A percentile compares a stretch with the other conserved stretches of the same genome.
phyloP scores from a whole-genome alignment of 2,797 vertebrate genomes.

The Sebastolobus altivelis region DNA sequence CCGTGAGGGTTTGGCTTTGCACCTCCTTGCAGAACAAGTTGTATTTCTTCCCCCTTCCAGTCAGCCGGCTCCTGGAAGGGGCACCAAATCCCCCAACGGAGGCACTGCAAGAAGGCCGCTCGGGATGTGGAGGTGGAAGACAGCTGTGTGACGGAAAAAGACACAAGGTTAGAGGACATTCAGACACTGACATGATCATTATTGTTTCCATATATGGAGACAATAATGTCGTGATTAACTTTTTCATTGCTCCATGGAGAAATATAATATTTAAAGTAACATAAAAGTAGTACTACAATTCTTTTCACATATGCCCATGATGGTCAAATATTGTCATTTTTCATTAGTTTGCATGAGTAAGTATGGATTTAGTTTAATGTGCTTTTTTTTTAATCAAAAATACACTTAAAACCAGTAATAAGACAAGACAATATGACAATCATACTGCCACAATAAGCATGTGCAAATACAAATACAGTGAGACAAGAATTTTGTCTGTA shows the following conservation, averaged over 20 bases:
- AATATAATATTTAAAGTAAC: neutral
- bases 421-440: neutral
- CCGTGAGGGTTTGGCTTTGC: conserved; percentile 84
- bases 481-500: neutral
- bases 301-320: neutral
- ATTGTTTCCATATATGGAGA: neutral
- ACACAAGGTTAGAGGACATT: conserved; percentile 16
- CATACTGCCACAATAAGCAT: neutral
- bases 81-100: conserved; percentile 92
- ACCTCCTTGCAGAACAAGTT: conserved; percentile 88
- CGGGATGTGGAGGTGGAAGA: conserved; percentile 68
- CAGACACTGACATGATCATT: neutral
- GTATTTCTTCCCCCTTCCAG: conserved; percentile 73
- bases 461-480: neutral
- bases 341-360: neutral
- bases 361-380: neutral
- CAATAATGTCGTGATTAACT: neutral
- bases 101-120: conserved; percentile 86
- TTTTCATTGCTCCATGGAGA: neutral
- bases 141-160: conserved; percentile 76
- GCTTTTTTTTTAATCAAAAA: neutral
- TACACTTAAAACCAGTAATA: neutral
- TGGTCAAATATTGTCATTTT: neutral
- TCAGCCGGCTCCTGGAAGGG: conserved; percentile 69
- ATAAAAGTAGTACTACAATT: neutral